Evolutionary conservation across 2,888 invertebrate genomes (phyloP), one percentile per base, ranked within the genome.

Genomic region (Ochropleura leucogaster): DNA sequence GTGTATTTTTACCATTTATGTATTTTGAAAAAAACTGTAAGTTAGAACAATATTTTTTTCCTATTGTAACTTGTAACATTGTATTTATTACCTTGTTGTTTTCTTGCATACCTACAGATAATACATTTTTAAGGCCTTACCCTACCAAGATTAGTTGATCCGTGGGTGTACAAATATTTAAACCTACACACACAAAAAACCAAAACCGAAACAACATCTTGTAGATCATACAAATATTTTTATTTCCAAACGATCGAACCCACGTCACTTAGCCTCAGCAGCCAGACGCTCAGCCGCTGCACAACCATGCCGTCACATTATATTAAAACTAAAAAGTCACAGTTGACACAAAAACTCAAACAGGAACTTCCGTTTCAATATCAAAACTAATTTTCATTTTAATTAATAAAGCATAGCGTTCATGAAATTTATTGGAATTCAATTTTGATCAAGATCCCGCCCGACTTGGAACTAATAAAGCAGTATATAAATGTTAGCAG

Each of bases 381-480:
- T 53, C 5, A 72, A 78, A 74, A 72, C 62, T 59, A 75, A 78
- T 78, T 78, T 70, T 60, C 40, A 47, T 68, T 51, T 74, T 74
- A 71, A 75, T 77, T 73, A 83, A 73, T 76, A 76, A 83, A 69
- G 72, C 60, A 68, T 67, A 63, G 62, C 71, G 59, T 62, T 76
- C 72, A 49, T 71, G 70, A 83, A 79, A 79, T 82, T 74, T 67
- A 78, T 80, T 77, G 77, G 77, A 82, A 85, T 86, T 86, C 60
- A 85, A 85, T 83, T 86, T 86, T 69, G 74, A 74, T 79, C 80
- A 55, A 68, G 72, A 70, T 67, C 77, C 62, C 46, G 64, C 72
- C 70, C 75, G 68, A 66, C 81, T 82, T 70, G 44, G 69, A 72
- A 74, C 82, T 82, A 86, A 87, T 85, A 85, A 86, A 81, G 71